Evolutionary conservation across 2,888 invertebrate species (phyloP).

Genomic region (Byasa hedistus): DNA sequence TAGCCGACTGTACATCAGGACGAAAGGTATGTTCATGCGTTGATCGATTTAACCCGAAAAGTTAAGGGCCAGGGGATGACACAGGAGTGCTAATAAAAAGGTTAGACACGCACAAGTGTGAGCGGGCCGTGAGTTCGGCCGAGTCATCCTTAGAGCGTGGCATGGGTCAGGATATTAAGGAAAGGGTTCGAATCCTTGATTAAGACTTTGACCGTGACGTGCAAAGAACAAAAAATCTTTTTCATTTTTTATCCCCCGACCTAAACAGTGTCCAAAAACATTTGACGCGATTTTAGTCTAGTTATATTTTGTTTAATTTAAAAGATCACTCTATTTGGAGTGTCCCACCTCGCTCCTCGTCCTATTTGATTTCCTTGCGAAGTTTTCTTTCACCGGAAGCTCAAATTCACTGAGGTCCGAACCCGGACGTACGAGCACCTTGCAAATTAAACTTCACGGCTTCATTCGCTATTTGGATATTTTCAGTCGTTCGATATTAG

Average conservation of each 20-base stretch:
- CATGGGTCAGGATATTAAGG: slow-evolving; percentile 5
- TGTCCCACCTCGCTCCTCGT: no score
- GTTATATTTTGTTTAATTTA: no score
- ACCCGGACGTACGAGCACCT: no score
- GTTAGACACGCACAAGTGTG: slow-evolving; percentile 44
- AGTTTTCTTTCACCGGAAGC: no score
- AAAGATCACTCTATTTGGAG: no score
- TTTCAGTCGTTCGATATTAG: no score
- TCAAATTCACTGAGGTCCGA: no score
- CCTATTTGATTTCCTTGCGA: no score
- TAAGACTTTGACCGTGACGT: slow-evolving; percentile 1
- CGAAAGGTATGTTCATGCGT: slow-evolving; percentile 53
- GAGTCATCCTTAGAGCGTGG: slow-evolving; percentile 11
- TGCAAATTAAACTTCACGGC: no score
- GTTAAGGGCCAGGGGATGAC: slow-evolving; percentile 38
- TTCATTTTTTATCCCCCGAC: not conserved
- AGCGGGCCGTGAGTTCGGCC: slow-evolving; percentile 27
- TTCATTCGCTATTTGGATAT: no score
- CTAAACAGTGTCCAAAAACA: not conserved
- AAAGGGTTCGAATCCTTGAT: slow-evolving; percentile 8
- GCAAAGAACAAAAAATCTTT: not conserved
- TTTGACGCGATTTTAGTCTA: not conserved
- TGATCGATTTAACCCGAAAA: slow-evolving; percentile 58
- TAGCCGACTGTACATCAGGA: slow-evolving; percentile 40
- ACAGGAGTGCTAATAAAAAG: slow-evolving; percentile 36